Base-by-base conservation (phyloP, 1,140 invertebrate species). In the Neodiprion fabricii region DNA sequence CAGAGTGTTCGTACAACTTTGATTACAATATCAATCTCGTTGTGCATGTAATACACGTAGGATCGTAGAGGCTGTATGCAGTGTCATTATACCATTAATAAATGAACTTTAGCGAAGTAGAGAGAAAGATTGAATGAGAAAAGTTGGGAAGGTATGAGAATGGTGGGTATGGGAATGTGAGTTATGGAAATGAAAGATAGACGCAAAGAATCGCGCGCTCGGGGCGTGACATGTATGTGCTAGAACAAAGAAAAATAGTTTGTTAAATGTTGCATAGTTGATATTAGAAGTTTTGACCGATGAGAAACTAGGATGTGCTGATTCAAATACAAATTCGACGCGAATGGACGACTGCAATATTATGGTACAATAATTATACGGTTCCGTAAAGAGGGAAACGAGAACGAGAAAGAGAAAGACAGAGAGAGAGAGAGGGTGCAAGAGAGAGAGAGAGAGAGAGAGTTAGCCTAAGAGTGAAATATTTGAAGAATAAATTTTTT, bases 371-470 rank as follows among this genome's bases (percentile, higher is more conserved):
- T 61, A 14, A 5, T 17, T 17, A 61, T 61, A 61, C 53, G 53
- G 5, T 61, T 12, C n/a, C 53, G 5, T 9, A 67, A 67, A 53
- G 67, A 47, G 21, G 47, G 48, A 71, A 48, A 66, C 47, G 47
- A 61, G 69, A 74, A 47, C 66, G 72, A 73, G 48, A 47, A 12
- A 72, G 50, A 69, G 23, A 71, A 70, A 47, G 28, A 50, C 53
- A 47, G 50, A 69, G 65, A 70, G 69, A 61, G 48, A 49, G 48
- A 12, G 48, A 68, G 11, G 23, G 48, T 9, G 48, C 67, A 28
- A 73, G 50, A 69, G 65, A 17, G 50, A 69, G 65, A 70, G 69
- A 61, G 65, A 72, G 72, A 72, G 21, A 23, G 48, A 49, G 48
- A 12, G 48, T 53, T 7, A 47, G 49, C 10, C 23, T 68, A 11